Base-by-base conservation (phyloP, 2,888 invertebrate genomes). In the Watsonalla cultraria region DNA sequence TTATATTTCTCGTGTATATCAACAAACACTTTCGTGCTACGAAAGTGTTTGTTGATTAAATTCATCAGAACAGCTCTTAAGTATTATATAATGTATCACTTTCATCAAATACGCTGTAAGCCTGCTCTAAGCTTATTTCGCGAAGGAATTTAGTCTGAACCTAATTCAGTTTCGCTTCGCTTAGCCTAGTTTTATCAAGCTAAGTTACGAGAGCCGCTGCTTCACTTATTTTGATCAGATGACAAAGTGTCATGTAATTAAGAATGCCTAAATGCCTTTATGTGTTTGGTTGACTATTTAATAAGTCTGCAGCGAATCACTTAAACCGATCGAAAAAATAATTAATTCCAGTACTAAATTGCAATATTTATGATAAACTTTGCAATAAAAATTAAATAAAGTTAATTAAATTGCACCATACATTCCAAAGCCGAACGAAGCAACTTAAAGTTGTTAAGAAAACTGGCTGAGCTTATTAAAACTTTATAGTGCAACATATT, bases 181-280 rank as follows among this genome's bases (percentile, higher is more conserved):
- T 66, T 71, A 70, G 57, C 68, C 70, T 64, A 68, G 68, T 74
- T 78, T 72, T 70, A 67, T 68, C 42, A 8, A 42, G 11, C 42
- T 42, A 11, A 42, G 42, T 42, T 42, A 11, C 11, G 5, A 11
- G 42, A 11, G 9, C 42, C 42, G 11, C 11, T 11, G 8, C 42
- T 42, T 42, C 42, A 42, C 42, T 42, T 42, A 11, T 42, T 11
- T 42, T 42, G 11, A 42, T 42, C 11, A 42, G 42, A 8, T 42
- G 6, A 37, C 37, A 24, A 24, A n/a, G n/a, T 24, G 24, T 24
- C 24, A 2, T 24, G 1, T 24, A 24, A 24, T 24, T 37, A 37
- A 37, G 37, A 37, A 37, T 6, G 37, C 7, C 7, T 7, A 6
- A 35, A 8, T 37, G 7, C 37, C 37, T 9, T 2, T 4, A 37